Base-by-base conservation (phyloP, 2,888 invertebrate species). In the Eupelmus urozonus region DNA sequence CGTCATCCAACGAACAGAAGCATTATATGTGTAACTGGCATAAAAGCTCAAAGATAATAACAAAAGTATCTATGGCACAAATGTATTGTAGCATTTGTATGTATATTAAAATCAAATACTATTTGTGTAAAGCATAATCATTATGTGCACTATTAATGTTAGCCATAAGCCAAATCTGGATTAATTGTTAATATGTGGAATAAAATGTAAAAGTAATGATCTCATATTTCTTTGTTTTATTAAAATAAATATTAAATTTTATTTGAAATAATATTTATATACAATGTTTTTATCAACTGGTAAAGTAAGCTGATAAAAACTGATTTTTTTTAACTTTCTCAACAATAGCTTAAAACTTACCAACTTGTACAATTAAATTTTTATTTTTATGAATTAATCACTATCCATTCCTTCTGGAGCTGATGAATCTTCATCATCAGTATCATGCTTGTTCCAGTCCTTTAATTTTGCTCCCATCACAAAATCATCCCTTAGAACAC, bases 381-480 rank as follows among this genome's bases (percentile, higher is more conserved):
- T 1, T 20, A 60, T 42, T 42, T 60, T 66, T 59, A 29, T 42
- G 57, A 62, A 11, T 63, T 63, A 78, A 80, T 87, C 86, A 59
- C 85, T 87, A 57, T 88, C 86, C 81, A 87, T 84, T 60, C 85
- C 85, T 79, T 80, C 78, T 11, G 85, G 82, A 5, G 84, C 85
- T 9, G 88, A 87, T 34, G 85, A 86, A 78, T 83, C 82, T 70
- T 90, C 87, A 66, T 90, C 87, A 63, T 90, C 89, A 82, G 92
- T 91, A 59, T 92, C 90, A 83, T 95, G 93, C 89, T 96, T 95
- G 87, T 97, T 96, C 97, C 97, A 97, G 90, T 97, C 96, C 90
- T 96, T 97, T 90, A 97, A 93, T 90, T 95, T 95, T 40, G 95
- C 94, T 81, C 95, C 95, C 92, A 96, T 95, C 94, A 96, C 95